Conservation (phyloP, 53 echinoderm and acorn worm species). For the Crossaster papposus region DNA sequence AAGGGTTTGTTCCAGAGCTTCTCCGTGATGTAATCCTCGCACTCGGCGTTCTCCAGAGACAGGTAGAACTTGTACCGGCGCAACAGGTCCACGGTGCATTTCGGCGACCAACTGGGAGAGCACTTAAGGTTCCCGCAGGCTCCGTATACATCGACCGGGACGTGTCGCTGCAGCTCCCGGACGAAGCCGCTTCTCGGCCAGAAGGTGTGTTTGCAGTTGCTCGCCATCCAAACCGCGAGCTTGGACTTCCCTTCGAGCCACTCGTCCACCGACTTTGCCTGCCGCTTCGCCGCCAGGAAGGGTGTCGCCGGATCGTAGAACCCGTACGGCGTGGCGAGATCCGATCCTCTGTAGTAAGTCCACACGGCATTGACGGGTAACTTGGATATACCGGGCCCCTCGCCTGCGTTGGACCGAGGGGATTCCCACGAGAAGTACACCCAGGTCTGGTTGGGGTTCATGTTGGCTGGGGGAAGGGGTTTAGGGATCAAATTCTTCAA, state of each 20-base stretch:
- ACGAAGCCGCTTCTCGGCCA: conserved; percentile 22
- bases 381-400: not conserved
- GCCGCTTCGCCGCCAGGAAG: not conserved
- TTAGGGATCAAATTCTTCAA: not conserved
- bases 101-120: not conserved
- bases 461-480: not conserved
- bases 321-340: not conserved
- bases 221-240: conserved; percentile 12
- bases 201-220: conserved; percentile 8
- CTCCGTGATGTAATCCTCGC: conserved; percentile 84
- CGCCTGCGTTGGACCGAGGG: not conserved
- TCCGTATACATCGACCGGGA: conserved; percentile 70
- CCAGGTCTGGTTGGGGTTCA: not conserved
- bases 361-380: not conserved
- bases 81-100: conserved; percentile 43
- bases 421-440: not conserved
- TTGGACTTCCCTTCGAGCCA: conserved; percentile 20
- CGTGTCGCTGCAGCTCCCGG: conserved; percentile 25
- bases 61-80: conserved; percentile 73
- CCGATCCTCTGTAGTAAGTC: not conserved
- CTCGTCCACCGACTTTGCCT: not conserved
- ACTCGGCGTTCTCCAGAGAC: conserved; percentile 77
- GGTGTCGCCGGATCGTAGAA: conserved; percentile 2
- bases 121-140: conserved; percentile 67
- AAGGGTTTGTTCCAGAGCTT: conserved; percentile 75